Percentiles rank a stretch among this genome's conserved stretches.
Conservation (phyloP, 2,113 vertebrate genomes). For the Saguinus imperator region DNA sequence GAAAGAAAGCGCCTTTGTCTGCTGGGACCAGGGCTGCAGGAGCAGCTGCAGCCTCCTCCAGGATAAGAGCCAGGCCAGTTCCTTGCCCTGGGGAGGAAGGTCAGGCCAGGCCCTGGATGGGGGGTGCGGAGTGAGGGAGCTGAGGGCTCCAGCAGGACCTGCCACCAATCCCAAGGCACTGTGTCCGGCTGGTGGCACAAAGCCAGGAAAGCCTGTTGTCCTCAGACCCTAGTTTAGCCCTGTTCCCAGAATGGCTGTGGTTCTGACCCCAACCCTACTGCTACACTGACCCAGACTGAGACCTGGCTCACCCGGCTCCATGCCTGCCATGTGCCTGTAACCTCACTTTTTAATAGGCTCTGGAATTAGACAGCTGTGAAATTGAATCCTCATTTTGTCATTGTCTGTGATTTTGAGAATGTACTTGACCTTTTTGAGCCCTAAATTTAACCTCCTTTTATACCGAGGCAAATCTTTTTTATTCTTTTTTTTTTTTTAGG, state of each 20-base stretch:
- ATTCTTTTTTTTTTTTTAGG: too few relatives aligned
- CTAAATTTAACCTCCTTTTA: background rate
- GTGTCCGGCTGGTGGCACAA: background rate
- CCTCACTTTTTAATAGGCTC: background rate
- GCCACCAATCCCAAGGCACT: background rate
- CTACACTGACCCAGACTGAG: background rate
- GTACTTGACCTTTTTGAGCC: background rate
- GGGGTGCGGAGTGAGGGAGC: background rate
- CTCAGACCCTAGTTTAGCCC: background rate
- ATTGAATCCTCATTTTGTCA: background rate
- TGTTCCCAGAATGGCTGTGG: background rate
- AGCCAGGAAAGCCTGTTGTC: background rate
- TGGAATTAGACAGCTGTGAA: background rate
- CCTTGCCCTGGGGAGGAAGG: background rate
- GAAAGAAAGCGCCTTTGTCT: constrained; percentile 73
- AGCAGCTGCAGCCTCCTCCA: constrained; percentile 58
- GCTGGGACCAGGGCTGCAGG: background rate
- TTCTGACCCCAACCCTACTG: background rate
- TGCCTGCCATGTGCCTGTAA: background rate
- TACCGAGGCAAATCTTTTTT: background rate
- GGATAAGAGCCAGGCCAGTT: constrained; percentile 28
- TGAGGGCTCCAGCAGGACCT: background rate
- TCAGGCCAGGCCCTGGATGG: constrained; percentile 17
- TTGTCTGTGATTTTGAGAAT: background rate
- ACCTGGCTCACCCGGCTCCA: background rate